A percentile compares a stretch with the other conserved stretches of the same genome.
Conservation (phyloP, 2,797 vertebrate species). For the Xenentodon cancila region DNA sequence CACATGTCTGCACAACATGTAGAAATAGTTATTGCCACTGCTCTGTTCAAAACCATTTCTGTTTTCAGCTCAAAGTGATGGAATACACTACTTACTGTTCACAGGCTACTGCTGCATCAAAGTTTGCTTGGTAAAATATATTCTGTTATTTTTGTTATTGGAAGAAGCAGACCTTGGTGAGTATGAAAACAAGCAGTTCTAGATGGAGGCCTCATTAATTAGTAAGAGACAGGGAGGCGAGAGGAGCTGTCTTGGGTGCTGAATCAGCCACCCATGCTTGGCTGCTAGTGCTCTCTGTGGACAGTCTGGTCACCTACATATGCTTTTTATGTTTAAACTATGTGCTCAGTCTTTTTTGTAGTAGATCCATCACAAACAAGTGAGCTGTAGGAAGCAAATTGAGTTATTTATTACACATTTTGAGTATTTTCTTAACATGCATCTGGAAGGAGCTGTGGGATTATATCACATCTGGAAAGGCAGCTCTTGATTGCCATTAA, state of each 20-base stretch:
- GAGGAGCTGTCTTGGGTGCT: constrained; percentile 74
- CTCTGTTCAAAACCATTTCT: constrained; percentile 47
- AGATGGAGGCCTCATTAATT: constrained; percentile 38
- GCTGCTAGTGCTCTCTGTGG: constrained; percentile 33
- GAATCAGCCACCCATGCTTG: constrained; percentile 63
- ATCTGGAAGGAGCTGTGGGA: neutral
- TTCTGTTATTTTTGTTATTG: constrained; percentile 28
- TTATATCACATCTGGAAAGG: neutral
- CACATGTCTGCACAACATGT: constrained; percentile 8
- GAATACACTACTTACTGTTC: constrained; percentile 17
- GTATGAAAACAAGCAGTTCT: constrained; percentile 16
- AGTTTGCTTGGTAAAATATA: constrained; percentile 20
- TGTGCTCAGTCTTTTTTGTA: neutral
- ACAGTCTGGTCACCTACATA: constrained; percentile 15
- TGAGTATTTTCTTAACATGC: neutral
- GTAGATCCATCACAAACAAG: neutral
- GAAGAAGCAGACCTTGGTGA: constrained; percentile 17
- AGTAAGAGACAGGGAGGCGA: constrained; percentile 22
- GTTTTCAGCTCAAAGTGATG: constrained; percentile 46
- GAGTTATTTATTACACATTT: neutral
- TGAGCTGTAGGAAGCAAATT: neutral
- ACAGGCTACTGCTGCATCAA: constrained; percentile 34
- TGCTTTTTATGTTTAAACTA: constrained; percentile 15
- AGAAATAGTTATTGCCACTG: constrained; percentile 23
- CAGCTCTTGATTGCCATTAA: too few species aligned